Evolutionary conservation across 2,797 vertebrate species (phyloP), one percentile per base, ranked within the genome.

Genomic region (Enteromius afrohamiltoni): DNA sequence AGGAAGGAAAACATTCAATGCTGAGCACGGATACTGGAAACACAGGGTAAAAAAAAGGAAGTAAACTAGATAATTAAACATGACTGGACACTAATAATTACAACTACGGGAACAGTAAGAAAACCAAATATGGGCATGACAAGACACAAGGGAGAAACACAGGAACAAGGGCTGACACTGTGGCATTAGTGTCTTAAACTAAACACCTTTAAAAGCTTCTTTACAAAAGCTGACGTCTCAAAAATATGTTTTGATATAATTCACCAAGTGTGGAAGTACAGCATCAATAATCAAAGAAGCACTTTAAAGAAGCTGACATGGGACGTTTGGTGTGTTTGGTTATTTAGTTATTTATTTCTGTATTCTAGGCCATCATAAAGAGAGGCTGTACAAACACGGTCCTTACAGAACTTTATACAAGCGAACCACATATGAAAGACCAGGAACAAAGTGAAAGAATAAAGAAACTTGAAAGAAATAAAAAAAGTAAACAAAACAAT

Each of bases 361-460:
- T 79, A 75, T 55, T 79, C 49, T 55, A 80, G 55, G 75, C 83
- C 77, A 62, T 82, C 80, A 68, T 68, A 80, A 85, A 84, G 58
- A 80, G 78, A 85, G 60, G 77, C 77, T 68, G 71, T 85, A 68
- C 83, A 85, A 68, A 85, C 70, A 85, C 77, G 34, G 64, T 74
- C 68, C 77, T 84, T 45, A 79, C 68, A 53, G 83, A 79, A 77
- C 49, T 75, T 55, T 68, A 68, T 69, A 74, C 77, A 80, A 80
- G 58, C 53, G 83, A 80, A 68, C 64, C 71, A 80, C 37, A 80
- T n/a, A 80, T 85, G 77, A 85, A 74, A 85, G 62, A 74, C 14
- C 77, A 67, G 26, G 69, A 79, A 84, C 45, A 75, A 80, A 74
- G 42, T 16, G 31, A 51, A 37, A 83, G 23, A 40, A 79, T n/a